Base-by-base conservation (phyloP, 2,888 invertebrate species). In the Sympetrum striolatum region DNA sequence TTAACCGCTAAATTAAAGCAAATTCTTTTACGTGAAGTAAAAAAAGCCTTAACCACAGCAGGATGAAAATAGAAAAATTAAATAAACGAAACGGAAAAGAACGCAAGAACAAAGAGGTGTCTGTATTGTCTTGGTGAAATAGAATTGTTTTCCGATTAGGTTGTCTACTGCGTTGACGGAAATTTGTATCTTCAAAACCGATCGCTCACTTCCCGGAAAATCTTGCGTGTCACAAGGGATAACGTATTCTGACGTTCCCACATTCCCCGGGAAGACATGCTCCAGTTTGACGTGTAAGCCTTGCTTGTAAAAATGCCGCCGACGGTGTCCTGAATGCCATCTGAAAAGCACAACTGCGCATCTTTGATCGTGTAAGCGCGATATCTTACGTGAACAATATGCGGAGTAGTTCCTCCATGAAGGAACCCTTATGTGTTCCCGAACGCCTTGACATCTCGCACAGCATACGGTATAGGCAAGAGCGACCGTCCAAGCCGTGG, bases 361-460 rank as follows among this genome's bases (percentile, higher is more conserved):
- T 73, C 31, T 2, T 25, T 73, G 31, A 73, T 73, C 31, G 10
- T 25, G 25, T 73, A 73, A 8, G 3, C 14, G 31, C 14, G 14
- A 73, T 25, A 25, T 37, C 86, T 60, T 39, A 86, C 86, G 86
- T 86, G 60, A 86, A 86, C 37, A 86, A n/a, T 22, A 86, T 31
- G 22, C 60, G 60, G 8, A 86, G 22, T 10, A 86, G 37, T n/a
- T 86, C 86, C 64, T 86, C 60, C 22, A 86, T n/a, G 60, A 86
- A 86, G 31, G 86, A 60, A 12, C 86, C 86, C n/a, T 86, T 86
- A n/a, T 31, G 12, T 37, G 22, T 86, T n/a, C 39, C 37, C 0
- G 86, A 60, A 18, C 14, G 35, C 6, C n/a, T 60, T 2, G 86
- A 58, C 37, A 64, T 60, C 39, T 86, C 86, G 14, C 86, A 86